Base-by-base conservation (phyloP, 2,113 vertebrate genomes). In the Corydoras sp. region DNA sequence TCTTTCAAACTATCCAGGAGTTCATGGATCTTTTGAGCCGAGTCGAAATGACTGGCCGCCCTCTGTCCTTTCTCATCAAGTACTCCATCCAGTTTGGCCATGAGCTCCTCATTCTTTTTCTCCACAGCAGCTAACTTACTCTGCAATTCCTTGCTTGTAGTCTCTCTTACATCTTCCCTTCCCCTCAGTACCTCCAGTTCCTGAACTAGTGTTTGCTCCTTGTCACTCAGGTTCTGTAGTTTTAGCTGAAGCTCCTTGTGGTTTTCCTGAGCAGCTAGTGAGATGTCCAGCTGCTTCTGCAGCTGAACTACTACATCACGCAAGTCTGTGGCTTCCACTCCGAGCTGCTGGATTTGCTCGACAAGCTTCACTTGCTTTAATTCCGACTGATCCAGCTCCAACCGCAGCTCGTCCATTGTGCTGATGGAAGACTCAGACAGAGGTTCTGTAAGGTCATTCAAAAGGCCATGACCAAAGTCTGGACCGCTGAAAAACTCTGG, bases 311-410 rank as follows among this genome's bases (percentile, higher is more conserved):
- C 83, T 35, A 92, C 81, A 2, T 73, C 83, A 67, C 89, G 87
- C 61, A 96, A 89, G 75, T 93, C 91, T 62, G 85, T 84, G 24
- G 91, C 90, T 78, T 98, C 94, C n/a, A 80, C 77, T n/a, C 92
- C 91, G 59, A 97, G 84, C 80, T 92, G 89, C 18, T 87, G 90
- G 62, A 95, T 73, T 30, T 81, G 91, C 66, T 88, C 74, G 1
- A 87, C 67, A n/a, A 91, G 89, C 51, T 92, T 88, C 70, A 85
- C 88, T 80, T 94, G 92, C 74, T 88, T 93, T 32, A 96, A 78
- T 76, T 98, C 94, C 29, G 93, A 90, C 78, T 93, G 94, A 80
- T 98, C 96, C 74, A 98, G 89, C 77, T 96, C 94, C 35, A 94
- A 81, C 7, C 91, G 94, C 83, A 97, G 91, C 69, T 94, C 91